Conservation (phyloP, 2,888 invertebrate genomes). For the Salpingus planirostris region DNA sequence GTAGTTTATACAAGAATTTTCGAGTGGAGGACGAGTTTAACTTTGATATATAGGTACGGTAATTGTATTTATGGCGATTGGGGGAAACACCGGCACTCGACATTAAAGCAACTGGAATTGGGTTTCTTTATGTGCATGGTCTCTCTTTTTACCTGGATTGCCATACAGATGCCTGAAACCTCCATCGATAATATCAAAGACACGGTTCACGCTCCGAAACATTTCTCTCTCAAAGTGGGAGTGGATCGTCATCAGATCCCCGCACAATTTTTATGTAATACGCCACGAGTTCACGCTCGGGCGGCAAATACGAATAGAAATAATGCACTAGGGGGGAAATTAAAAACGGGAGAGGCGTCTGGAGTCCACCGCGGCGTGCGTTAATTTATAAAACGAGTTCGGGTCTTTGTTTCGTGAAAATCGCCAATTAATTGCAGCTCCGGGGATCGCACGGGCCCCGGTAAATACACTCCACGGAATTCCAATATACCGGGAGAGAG, state of each 20-base stretch:
- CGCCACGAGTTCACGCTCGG: not conserved
- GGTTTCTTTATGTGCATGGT: no score
- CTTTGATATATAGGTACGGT: no score
- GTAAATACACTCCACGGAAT: constrained; percentile 29
- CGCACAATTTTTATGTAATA: not conserved
- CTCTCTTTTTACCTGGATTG: constrained; percentile 1
- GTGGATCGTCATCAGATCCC: not conserved
- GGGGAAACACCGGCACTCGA: no score
- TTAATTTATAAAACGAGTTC: constrained; percentile 32
- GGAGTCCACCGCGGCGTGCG: constrained; percentile 22
- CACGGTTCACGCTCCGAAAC: constrained; percentile 1
- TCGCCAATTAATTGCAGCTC: constrained; percentile 35
- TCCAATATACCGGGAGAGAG: constrained; percentile 29
- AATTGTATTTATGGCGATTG: no score
- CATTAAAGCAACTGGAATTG: no score
- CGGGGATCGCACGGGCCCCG: constrained; percentile 24
- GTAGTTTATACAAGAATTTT: no score
- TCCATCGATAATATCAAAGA: not conserved
- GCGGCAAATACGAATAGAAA: not conserved
- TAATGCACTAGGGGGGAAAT: no score
- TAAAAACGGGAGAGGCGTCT: constrained; percentile 14
- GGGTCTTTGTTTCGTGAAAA: constrained; percentile 33
- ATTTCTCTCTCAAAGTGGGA: no score
- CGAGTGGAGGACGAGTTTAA: no score
- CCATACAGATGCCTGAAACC: no score